Evolutionary conservation across 2,113 vertebrate genomes (phyloP), one percentile per base, ranked within the genome.

Genomic region (Pelvicachromis taeniatus): DNA sequence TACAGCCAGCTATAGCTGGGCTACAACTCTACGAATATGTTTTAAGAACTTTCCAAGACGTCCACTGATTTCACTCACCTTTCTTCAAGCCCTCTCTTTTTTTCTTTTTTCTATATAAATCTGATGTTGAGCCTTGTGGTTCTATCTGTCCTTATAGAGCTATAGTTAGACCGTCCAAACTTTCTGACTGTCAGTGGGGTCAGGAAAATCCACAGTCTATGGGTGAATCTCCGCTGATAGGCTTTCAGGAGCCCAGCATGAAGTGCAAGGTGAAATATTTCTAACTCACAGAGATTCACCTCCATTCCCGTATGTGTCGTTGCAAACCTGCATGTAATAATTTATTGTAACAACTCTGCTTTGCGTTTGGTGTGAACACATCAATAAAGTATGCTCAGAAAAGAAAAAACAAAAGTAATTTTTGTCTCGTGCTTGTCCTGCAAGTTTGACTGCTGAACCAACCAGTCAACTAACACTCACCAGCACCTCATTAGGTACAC

Each of bases 341-440:
- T n/a, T 23, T 23, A 23, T 1, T 68, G 3, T 68, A 68, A 42
- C 12, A 68, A 21, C 16, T 70, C 38, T 70, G 38, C 21, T 16
- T 70, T 42, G 4, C 26, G 19, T 65, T 21, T 40, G n/a, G 7
- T 26, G 38, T 42, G 38, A 68, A 68, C 4, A 0, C 7, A 42
- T 4, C n/a, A 0, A 38, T 42, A 68, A 68, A 23, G 0, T 68
- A 0, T 21, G 9, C n/a, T 9, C 1, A 2, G 21, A 23, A 42
- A 42, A 68, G 19, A 40, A 65, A 65, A 40, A 65, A 40, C 2
- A 1, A 38, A 21, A 9, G 38, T 1, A 0, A 65, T 40, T 65
- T 65, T 65, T 65, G 4, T 10, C 1, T 59, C 3, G 1, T 59
- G 56, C 58, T 35, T 17, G 19, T 61, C 58, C 31, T 61, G 2